These are phyloP conservation scores for Seriola dumerili DNA, from an alignment of 2,113 vertebrate genomes.

Conservation along the genomic window DNA sequence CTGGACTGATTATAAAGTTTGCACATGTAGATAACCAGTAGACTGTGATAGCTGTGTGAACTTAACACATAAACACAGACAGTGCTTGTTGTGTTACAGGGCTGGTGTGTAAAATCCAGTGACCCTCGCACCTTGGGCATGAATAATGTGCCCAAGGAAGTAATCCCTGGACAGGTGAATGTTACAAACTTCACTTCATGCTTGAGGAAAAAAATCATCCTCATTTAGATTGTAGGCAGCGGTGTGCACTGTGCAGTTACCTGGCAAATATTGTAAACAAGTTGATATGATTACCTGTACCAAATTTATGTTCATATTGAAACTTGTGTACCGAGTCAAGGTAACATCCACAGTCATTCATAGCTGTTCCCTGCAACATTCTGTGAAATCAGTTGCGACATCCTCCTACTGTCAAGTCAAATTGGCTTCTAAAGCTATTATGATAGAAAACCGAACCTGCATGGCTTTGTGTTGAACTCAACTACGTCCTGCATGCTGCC, in stretches of 20 bases:
- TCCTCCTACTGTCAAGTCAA: background rate
- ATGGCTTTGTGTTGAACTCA: conserved; percentile 4
- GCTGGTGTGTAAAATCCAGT: conserved; percentile 89
- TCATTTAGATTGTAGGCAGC: background rate
- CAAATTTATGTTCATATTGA: background rate
- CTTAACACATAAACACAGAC: conserved; percentile 20
- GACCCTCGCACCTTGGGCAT: conserved; percentile 82
- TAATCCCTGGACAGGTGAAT: conserved; percentile 88
- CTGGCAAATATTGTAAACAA: background rate
- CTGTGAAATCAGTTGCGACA: background rate
- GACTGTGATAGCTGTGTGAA: conserved; percentile 21
- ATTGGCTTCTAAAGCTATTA: background rate
- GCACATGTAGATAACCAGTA: background rate
- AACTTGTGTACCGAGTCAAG: background rate
- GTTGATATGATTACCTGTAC: background rate
- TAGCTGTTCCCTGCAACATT: conserved; percentile 7
- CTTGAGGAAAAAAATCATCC: background rate
- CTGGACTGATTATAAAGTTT: background rate
- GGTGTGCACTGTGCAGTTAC: conserved; percentile 12
- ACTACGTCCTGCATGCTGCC: conserved; percentile 11
- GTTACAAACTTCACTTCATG: conserved; percentile 17
- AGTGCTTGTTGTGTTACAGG: conserved; percentile 83
- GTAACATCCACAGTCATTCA: conserved; percentile 9
- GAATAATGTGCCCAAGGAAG: conserved; percentile 86
- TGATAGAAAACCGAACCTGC: background rate